phyloP scores from a whole-genome alignment of 2,797 vertebrate species.

The Tadarida brasiliensis region DNA sequence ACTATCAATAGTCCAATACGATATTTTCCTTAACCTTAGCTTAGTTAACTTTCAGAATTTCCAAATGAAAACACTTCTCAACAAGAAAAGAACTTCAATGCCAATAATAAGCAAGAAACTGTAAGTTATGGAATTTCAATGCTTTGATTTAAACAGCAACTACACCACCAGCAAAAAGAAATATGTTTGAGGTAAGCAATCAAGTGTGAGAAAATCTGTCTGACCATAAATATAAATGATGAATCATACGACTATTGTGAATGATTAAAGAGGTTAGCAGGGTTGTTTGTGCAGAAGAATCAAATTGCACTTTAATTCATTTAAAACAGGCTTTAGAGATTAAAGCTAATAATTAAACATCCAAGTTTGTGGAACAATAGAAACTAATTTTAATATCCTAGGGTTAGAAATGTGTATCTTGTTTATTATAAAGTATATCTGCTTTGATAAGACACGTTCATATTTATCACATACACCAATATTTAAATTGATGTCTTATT shows the following conservation, averaged over 20 bases:
- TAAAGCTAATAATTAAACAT: constrained; percentile 43
- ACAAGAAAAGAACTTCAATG: background rate
- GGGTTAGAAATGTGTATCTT: constrained; percentile 61
- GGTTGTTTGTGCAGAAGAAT: background rate
- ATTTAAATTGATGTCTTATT: constrained; percentile 52
- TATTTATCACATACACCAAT: constrained; percentile 29
- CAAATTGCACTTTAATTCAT: background rate
- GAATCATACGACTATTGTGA: background rate
- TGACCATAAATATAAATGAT: background rate
- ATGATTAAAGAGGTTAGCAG: background rate
- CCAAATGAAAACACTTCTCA: background rate
- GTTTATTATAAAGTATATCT: constrained; percentile 37
- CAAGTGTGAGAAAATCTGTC: background rate
- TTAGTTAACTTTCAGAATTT: background rate
- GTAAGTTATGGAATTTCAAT: background rate
- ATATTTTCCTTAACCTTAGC: background rate
- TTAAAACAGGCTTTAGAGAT: constrained; percentile 66
- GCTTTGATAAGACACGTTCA: constrained; percentile 60
- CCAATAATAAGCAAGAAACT: background rate
- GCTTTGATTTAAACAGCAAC: background rate
- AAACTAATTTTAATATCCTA: constrained; percentile 44
- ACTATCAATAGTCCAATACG: background rate
- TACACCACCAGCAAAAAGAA: background rate
- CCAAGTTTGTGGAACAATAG: background rate
- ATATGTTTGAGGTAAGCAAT: background rate